These are phyloP conservation scores for Synanthedon vespiformis DNA, from an alignment of 2,888 invertebrate species.

Conservation along the genomic window DNA sequence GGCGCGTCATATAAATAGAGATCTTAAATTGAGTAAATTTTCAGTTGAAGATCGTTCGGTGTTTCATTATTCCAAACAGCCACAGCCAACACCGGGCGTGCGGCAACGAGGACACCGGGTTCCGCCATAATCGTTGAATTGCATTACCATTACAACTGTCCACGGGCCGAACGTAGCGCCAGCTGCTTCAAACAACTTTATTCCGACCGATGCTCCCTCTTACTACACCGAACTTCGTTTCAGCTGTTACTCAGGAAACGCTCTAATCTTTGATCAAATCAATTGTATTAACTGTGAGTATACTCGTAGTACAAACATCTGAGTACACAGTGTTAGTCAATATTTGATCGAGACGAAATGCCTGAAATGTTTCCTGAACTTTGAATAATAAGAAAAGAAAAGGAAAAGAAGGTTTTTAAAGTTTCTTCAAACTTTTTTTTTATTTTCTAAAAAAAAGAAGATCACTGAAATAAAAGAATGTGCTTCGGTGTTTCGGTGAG, in stretches of 20 bases:
- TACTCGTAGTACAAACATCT: too few species aligned
- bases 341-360: too few species aligned
- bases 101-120: constrained; percentile 1
- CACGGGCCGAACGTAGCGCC: constrained; percentile 31
- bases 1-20: background rate
- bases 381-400: too few species aligned
- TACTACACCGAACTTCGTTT: constrained; percentile 13
- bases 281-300: too few species aligned
- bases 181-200: constrained; percentile 64
- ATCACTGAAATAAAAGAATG: too few species aligned
- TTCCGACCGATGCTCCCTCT: constrained; percentile 33
- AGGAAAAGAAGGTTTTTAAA: too few species aligned
- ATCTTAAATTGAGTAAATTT: constrained; percentile 48
- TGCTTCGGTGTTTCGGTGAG: too few species aligned
- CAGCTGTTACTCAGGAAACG: constrained; percentile 5
- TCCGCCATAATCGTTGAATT: constrained; percentile 59
- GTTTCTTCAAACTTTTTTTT: too few species aligned
- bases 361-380: too few species aligned
- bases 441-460: too few species aligned
- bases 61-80: constrained; percentile 59
- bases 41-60: constrained; percentile 46
- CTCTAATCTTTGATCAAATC: background rate
- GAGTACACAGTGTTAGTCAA: too few species aligned
- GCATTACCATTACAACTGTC: constrained; percentile 66
- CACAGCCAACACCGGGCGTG: constrained; percentile 14